These are phyloP conservation scores for Azemiops feae DNA, from an alignment of 2,113 vertebrate genomes.

Conservation along the genomic window DNA sequence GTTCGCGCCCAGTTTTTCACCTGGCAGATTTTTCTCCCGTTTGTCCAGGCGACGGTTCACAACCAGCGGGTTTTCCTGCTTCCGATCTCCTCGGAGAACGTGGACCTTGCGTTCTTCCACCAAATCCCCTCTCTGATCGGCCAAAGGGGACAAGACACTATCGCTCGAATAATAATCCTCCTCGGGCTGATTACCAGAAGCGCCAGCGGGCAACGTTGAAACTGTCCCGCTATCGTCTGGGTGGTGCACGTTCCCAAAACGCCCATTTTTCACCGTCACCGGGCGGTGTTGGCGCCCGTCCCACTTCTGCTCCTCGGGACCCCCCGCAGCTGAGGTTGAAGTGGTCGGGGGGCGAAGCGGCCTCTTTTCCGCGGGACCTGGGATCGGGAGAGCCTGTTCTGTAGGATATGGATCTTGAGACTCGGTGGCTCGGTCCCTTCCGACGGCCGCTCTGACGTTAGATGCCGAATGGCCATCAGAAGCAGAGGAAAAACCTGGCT, in stretches of 20 bases:
- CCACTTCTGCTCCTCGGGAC: neutral
- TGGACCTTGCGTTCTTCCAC: neutral
- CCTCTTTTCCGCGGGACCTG: rapidly evolving
- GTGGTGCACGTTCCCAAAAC: neutral
- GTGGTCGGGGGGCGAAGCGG: rapidly evolving
- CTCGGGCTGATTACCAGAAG: neutral
- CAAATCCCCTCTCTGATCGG: neutral
- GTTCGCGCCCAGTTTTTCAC: neutral
- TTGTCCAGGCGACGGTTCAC: neutral
- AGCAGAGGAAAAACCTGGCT: rapidly evolving
- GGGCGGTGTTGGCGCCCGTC: neutral
- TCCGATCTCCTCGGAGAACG: neutral
- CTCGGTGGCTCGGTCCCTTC: neutral
- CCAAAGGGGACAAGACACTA: neutral
- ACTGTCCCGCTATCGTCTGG: rapidly evolving
- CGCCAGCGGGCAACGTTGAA: rapidly evolving
- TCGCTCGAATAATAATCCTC: neutral
- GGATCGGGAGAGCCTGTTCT: rapidly evolving
- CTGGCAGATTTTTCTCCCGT: neutral
- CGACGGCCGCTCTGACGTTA: rapidly evolving
- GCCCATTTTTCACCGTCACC: neutral
- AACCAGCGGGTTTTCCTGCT: neutral
- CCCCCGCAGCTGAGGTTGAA: neutral
- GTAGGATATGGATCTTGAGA: neutral
- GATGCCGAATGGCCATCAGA: neutral